Base-by-base conservation (phyloP, 92 coral and sea anemone genomes). In the Umimayanthus kanabou region DNA sequence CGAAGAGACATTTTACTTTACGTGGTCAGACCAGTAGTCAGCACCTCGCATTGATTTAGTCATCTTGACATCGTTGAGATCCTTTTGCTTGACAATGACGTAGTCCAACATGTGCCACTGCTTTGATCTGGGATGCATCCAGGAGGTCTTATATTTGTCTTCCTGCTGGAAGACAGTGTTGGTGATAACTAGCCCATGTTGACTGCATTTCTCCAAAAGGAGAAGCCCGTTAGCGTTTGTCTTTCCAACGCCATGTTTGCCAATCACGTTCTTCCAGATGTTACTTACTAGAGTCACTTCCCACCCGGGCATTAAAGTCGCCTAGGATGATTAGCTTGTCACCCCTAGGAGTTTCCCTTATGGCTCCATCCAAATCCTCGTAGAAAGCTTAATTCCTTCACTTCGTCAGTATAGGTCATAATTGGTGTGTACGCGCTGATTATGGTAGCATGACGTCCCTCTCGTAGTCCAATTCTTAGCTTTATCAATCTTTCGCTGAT, bases 31-130 rank as follows among this genome's bases (percentile, higher is more conserved):
- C 65, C 66, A 84, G 33, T 33, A 43, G 80, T 64, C 61, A 77
- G 80, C 80, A 42, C 80, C 87, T 49, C 77, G 87, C 80, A 77
- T n/a, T 77, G 80, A 42, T 45, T 42, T 77, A 42, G 61, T 77
- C 80, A 22, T 64, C 80, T 77, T 77, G 33, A 77, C 80, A 77
- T 77, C 61, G 30, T 6, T 22, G 78, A 74, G 23, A 74, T 74
- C 50, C 47, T 33, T 74, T 45, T 74, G 78, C 23, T 33, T 39
- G 45, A 74, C 8, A 74, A 74, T 74, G 39, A 72, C 76, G 39
- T 72, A 30, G 76, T 72, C 20, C 39, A 72, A 23, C 23, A 45
- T 7, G 29, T 69, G 29, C 74, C 74, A 23, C 5, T 69, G 40
- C 78, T 74, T 37, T 5, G 78, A 74, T 74, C 78, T 30, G 78